Evolutionary conservation across 2,797 vertebrate genomes (phyloP).

Genomic region (Helostoma temminkii): DNA sequence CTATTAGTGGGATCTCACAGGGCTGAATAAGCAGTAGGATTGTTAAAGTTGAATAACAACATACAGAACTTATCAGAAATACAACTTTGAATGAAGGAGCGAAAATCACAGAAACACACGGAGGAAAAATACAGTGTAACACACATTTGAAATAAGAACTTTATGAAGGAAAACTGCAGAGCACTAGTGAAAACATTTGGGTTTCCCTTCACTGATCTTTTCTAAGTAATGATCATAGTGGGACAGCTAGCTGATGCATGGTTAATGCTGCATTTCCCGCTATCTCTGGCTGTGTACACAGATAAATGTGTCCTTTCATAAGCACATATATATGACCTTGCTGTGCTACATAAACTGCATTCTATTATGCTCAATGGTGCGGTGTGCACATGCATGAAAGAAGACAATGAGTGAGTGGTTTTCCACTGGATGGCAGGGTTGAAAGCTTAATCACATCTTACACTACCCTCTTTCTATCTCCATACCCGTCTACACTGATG

Average conservation of each 20-base stretch:
- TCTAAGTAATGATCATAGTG: constrained; percentile 9
- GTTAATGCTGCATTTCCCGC: constrained; percentile 28
- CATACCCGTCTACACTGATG: neutral
- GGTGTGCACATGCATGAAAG: constrained; percentile 8
- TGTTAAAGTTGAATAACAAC: constrained; percentile 79
- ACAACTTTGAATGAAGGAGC: constrained; percentile 26
- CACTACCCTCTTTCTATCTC: constrained; percentile 11
- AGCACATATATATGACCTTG: constrained; percentile 38
- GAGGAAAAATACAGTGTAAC: constrained; percentile 4
- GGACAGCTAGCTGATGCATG: neutral
- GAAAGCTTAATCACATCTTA: constrained; percentile 21
- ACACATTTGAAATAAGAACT: constrained; percentile 2
- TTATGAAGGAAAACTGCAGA: constrained; percentile 5
- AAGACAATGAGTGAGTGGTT: constrained; percentile 19
- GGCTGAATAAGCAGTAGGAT: constrained; percentile 70
- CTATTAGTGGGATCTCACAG: constrained; percentile 78
- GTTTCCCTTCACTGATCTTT: constrained; percentile 14
- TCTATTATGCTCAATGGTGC: constrained; percentile 29
- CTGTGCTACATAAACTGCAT: constrained; percentile 19
- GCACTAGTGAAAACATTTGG: constrained; percentile 2
- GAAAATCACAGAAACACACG: constrained; percentile 49
- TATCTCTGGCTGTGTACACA: neutral
- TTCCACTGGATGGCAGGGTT: constrained; percentile 2
- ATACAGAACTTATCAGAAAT: constrained; percentile 52
- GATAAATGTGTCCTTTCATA: constrained; percentile 28